Percentiles rank a stretch among this genome's conserved stretches.
These are phyloP conservation scores for Petrocephalus sullivani DNA, from an alignment of 2,797 vertebrate species.

Conservation along the genomic window DNA sequence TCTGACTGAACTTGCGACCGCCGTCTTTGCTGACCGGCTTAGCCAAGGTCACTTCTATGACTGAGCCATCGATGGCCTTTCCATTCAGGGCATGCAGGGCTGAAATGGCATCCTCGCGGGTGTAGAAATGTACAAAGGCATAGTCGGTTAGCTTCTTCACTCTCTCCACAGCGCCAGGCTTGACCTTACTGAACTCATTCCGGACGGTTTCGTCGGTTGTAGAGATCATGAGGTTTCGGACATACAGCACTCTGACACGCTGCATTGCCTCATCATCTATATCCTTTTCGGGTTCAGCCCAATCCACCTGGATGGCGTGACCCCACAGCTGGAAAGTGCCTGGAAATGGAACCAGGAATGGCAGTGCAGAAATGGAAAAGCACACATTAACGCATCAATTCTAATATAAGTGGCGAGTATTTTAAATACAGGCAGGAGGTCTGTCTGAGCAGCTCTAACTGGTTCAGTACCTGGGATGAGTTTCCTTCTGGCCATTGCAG, in stretches of 20 bases:
- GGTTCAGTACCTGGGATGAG: slow-evolving; percentile 75
- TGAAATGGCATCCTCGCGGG: slow-evolving; percentile 76
- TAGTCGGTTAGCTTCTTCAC: slow-evolving; percentile 91
- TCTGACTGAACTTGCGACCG: slow-evolving; percentile 55
- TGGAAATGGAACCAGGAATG: slow-evolving; percentile 40
- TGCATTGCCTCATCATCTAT: slow-evolving; percentile 90
- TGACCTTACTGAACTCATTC: slow-evolving; percentile 79
- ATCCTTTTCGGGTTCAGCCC: slow-evolving; percentile 88
- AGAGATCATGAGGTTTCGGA: slow-evolving; percentile 83
- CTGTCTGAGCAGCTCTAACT: background rate
- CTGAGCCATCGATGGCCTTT: slow-evolving; percentile 74
- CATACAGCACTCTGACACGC: slow-evolving; percentile 78
- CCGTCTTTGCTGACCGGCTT: slow-evolving; percentile 76
- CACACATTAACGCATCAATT: background rate
- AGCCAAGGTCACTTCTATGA: slow-evolving; percentile 79
- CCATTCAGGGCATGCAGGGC: slow-evolving; percentile 80
- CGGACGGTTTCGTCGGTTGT: slow-evolving; percentile 82
- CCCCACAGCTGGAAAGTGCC: slow-evolving; percentile 86
- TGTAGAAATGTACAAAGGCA: slow-evolving; percentile 87
- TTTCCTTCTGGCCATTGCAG: slow-evolving; percentile 84
- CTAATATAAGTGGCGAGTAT: background rate
- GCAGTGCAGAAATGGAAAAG: background rate
- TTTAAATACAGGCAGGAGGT: background rate
- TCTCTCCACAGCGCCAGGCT: slow-evolving; percentile 79
- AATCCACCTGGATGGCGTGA: slow-evolving; percentile 83